These are phyloP conservation scores for Ciconia nigra DNA, from an alignment of 2,797 vertebrate species.

Conservation along the genomic window DNA sequence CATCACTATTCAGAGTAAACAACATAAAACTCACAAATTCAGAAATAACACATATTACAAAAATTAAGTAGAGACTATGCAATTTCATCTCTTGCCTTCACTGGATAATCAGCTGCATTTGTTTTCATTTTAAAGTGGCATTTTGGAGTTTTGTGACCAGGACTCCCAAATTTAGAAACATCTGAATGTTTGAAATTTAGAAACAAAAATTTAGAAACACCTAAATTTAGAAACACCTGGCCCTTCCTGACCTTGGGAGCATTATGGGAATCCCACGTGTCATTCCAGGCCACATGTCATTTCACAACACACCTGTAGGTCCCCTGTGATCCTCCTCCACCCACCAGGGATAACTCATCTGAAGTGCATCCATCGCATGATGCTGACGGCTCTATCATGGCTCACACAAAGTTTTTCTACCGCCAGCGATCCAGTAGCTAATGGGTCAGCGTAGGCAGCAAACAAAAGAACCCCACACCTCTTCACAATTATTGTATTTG, in stretches of 20 bases:
- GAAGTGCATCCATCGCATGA: fast-evolving
- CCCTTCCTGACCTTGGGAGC: neutral
- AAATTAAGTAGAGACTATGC: neutral
- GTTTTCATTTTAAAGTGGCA: neutral
- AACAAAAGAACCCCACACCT: neutral
- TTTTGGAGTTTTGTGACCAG: neutral
- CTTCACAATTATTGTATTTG: neutral
- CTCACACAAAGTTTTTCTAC: neutral
- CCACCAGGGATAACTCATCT: neutral
- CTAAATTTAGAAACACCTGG: neutral
- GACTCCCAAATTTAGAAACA: neutral
- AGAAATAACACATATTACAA: neutral
- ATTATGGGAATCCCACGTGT: neutral
- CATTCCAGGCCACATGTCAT: neutral
- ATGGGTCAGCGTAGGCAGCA: neutral
- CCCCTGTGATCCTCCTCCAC: neutral
- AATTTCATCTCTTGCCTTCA: neutral
- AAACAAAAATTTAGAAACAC: no score
- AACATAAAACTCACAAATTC: conserved; percentile 6
- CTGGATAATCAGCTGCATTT: neutral
- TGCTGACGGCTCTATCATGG: fast-evolving
- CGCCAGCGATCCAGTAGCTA: neutral
- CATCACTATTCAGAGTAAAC: neutral
- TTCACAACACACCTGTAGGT: neutral
- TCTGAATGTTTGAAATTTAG: no score